A percentile compares a stretch with the other conserved stretches of the same genome.
Evolutionary conservation across 23 tunicate genomes (phyloP).

Genomic region (Trididemnum miniatum): DNA sequence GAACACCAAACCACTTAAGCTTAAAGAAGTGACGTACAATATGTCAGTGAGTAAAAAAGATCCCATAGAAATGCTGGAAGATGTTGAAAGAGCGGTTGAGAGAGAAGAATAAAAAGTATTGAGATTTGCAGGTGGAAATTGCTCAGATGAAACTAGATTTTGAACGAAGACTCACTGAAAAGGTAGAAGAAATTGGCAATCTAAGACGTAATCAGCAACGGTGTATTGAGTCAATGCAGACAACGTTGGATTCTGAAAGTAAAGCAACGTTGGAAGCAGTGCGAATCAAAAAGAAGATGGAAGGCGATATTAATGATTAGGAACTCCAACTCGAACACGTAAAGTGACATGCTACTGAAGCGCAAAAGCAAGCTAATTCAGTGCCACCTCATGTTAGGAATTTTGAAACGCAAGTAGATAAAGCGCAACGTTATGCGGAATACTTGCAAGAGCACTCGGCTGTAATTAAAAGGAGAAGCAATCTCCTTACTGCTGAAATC

Average conservation of each 20-base stretch:
- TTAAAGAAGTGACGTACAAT: no score
- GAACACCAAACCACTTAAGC: no score
- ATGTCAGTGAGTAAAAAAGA: no score
- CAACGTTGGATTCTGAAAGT: slow-evolving; percentile 80
- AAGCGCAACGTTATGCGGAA: slow-evolving; percentile 47
- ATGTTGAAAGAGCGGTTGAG: slow-evolving; percentile 81
- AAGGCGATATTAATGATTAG: slow-evolving; percentile 82
- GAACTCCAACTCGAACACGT: slow-evolving; percentile 85
- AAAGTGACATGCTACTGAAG: slow-evolving; percentile 71
- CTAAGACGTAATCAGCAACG: slow-evolving; percentile 78
- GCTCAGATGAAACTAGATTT: slow-evolving; percentile 75
- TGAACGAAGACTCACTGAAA: slow-evolving; percentile 75
- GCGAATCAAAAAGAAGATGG: no score
- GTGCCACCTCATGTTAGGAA: slow-evolving; percentile 66
- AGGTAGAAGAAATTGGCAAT: slow-evolving; percentile 84
- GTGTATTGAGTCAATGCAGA: slow-evolving; percentile 80
- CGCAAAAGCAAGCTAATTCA: slow-evolving; percentile 64
- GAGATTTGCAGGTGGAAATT: slow-evolving; percentile 67
- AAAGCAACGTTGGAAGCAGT: slow-evolving; percentile 84
- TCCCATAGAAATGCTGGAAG: no score
- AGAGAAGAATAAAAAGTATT: slow-evolving; percentile 79
- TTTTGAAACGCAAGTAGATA: slow-evolving; percentile 65
- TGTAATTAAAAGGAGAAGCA: slow-evolving; percentile 68
- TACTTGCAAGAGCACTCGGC: slow-evolving; percentile 63
- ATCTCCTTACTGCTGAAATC: slow-evolving; percentile 73